These are phyloP conservation scores for Halictus ligatus DNA, from an alignment of 2,888 invertebrate species.

Conservation along the genomic window DNA sequence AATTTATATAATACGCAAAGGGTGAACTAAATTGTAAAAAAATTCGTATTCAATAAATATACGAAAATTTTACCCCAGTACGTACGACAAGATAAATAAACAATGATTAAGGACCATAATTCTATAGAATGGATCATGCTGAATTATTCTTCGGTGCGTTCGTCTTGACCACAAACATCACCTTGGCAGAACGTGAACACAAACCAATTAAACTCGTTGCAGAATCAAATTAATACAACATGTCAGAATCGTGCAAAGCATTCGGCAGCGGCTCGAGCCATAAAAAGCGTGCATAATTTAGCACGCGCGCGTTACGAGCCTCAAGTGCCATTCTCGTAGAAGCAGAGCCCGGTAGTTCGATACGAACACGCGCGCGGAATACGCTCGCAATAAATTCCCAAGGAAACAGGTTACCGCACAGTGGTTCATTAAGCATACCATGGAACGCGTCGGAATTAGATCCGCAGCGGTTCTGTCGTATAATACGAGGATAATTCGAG, in stretches of 20 bases:
- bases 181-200: background rate
- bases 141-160: too few relatives aligned
- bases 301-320: background rate
- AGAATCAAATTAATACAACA: background rate
- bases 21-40: background rate
- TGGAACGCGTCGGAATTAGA: slow-evolving; percentile 16
- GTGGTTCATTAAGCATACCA: slow-evolving; percentile 35
- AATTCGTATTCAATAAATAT: background rate
- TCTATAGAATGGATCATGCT: background rate
- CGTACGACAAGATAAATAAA: background rate
- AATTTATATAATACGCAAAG: too few relatives aligned
- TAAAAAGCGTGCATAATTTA: slow-evolving; percentile 14
- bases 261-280: background rate
- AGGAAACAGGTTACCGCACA: slow-evolving; percentile 16
- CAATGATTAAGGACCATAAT: background rate
- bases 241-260: background rate
- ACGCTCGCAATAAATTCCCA: slow-evolving; percentile 28
- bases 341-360: background rate
- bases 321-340: background rate
- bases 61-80: background rate
- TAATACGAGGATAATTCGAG: slow-evolving; percentile 24
- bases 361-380: background rate
- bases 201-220: background rate
- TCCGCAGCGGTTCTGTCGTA: slow-evolving; percentile 13
- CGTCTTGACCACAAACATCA: background rate